Base-by-base conservation (phyloP, 92 coral and sea anemone genomes). In the Parazoanthus atlanticus region DNA sequence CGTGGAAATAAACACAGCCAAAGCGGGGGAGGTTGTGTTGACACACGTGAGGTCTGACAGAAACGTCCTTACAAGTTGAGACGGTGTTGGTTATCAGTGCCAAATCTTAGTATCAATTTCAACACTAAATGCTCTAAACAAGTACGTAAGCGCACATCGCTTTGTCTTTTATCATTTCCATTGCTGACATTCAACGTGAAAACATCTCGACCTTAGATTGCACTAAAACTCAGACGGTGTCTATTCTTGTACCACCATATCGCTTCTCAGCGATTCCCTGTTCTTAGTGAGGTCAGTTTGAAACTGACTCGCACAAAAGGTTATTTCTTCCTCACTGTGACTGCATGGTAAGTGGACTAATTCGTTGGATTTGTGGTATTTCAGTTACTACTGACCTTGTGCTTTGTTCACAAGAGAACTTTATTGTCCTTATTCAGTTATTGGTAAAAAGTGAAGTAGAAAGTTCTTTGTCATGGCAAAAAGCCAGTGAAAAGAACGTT, bases 21-120 rank as follows among this genome's bases (percentile, higher is more conserved):
- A 6, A 19, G 69, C 28, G 69, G 69, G 69, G 28, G 28, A 21
- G n/a, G 9, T 25, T 61, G 69, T 61, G 69, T 61, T 61, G 69
- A 61, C 69, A 56, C 65, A 15, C 26, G 26, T 25, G 69, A 21
- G 26, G 26, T 61, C 69, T 61, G 69, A 61, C 69, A 61, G 69
- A 61, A 61, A 23, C 8, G 21, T 61, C 69, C 5, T 3, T 15
- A 21, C 8, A 61, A 19, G 69, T 25, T 61, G 69, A 61, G 69
- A 23, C 69, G 69, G 69, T 23, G 1, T 61, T 61, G 15, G 28
- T 61, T 23, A 25, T 19, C 36, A 74, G 41, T 74, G 78, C 43
- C 41, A 74, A 74, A 15, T 74, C 43, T 74, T 3, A 32, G 78
- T 74, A 74, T 74, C 78, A 23, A 15, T 74, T 74, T 74, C 78